Percentiles rank a stretch among this genome's conserved stretches.
These are phyloP conservation scores for Garra rufa DNA, from an alignment of 2,113 vertebrate genomes.

Conservation along the genomic window DNA sequence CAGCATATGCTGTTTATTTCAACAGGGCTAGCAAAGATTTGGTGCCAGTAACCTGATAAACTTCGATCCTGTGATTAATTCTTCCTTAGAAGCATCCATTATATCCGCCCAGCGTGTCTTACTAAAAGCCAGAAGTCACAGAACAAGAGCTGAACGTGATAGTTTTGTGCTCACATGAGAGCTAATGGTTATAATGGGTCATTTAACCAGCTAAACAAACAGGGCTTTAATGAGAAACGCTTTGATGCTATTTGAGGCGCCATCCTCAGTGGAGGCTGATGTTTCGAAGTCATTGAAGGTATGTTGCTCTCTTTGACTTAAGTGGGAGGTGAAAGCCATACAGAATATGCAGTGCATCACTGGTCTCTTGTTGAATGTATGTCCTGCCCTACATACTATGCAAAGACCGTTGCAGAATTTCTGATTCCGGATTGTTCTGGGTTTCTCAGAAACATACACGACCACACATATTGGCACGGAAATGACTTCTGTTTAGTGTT, in stretches of 20 bases:
- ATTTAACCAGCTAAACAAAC: conserved; percentile 42
- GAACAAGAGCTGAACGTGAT: background rate
- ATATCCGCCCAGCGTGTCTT: background rate
- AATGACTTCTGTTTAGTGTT: background rate
- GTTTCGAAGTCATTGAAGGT: conserved; percentile 40
- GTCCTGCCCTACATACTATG: background rate
- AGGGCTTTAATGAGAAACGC: conserved; percentile 21
- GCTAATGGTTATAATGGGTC: conserved; percentile 23
- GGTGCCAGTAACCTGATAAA: background rate
- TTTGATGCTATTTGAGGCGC: background rate
- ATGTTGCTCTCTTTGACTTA: background rate
- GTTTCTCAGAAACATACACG: too few relatives aligned
- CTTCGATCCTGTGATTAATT: background rate
- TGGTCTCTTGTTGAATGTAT: too few relatives aligned
- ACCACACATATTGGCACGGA: background rate
- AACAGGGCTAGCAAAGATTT: background rate
- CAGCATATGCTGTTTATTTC: too few relatives aligned
- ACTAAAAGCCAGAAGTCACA: conserved; percentile 2
- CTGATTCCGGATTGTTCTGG: background rate
- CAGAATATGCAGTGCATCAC: background rate
- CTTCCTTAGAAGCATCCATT: background rate
- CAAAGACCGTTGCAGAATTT: background rate
- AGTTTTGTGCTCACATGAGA: background rate
- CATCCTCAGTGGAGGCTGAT: conserved; percentile 5
- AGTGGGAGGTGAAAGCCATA: background rate